Conservation (phyloP, 2,113 vertebrate genomes). For the Cyphomyrus discorhynchus region DNA sequence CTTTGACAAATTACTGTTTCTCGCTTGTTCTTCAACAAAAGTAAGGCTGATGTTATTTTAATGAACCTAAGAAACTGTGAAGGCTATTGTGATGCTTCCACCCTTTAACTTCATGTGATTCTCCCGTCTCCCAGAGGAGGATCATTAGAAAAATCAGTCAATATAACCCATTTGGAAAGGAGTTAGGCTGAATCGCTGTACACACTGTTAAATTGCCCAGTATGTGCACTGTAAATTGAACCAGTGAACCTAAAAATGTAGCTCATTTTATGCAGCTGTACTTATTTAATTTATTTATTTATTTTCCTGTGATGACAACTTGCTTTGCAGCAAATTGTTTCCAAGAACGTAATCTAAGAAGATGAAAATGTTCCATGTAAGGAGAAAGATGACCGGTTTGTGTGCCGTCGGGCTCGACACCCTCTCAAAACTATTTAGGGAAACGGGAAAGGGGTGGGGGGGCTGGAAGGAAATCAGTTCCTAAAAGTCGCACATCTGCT, state of each 20-base stretch:
- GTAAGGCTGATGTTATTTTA: slow-evolving; percentile 58
- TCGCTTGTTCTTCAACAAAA: slow-evolving; percentile 48
- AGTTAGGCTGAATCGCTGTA: slow-evolving; percentile 36
- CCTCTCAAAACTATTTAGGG: background rate
- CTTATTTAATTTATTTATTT: slow-evolving; percentile 1
- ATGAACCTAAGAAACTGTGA: slow-evolving; percentile 53
- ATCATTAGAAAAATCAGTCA: slow-evolving; percentile 60
- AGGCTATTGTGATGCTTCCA: slow-evolving; percentile 46
- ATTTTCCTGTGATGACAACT: slow-evolving; percentile 32
- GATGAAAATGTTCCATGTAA: slow-evolving; percentile 34
- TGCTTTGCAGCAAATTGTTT: slow-evolving; percentile 32
- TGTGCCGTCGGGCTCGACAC: background rate
- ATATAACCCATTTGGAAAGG: slow-evolving; percentile 52
- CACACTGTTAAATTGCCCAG: slow-evolving; percentile 36
- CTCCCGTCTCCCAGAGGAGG: slow-evolving; percentile 45
- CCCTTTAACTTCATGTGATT: slow-evolving; percentile 48
- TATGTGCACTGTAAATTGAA: slow-evolving; percentile 44
- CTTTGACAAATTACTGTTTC: slow-evolving; percentile 65
- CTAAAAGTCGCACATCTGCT: background rate
- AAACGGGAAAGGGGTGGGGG: slow-evolving; percentile 21
- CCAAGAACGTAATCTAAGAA: slow-evolving; percentile 40
- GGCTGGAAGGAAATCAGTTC: background rate
- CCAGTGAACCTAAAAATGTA: slow-evolving; percentile 33
- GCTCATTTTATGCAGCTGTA: slow-evolving; percentile 32
- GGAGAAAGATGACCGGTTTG: slow-evolving; percentile 29